A percentile compares a stretch with the other conserved stretches of the same genome.
phyloP scores from a whole-genome alignment of 1,140 invertebrate species.

The Temnothorax longispinosus region DNA sequence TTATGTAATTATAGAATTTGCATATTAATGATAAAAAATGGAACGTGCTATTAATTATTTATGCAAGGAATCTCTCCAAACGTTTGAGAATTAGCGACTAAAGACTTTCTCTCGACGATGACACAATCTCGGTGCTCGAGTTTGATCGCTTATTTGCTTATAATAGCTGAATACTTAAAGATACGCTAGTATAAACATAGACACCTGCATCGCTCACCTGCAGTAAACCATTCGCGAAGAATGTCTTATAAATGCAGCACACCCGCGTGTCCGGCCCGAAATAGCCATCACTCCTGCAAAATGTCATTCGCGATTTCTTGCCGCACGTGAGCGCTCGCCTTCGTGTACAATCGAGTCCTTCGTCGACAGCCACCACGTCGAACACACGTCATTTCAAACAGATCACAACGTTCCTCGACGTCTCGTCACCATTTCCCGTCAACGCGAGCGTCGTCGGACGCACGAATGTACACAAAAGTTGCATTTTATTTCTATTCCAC shows the following conservation, averaged over 20 bases:
- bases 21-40: not conserved
- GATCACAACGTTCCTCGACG: not conserved
- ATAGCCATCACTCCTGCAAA: conserved; percentile 54
- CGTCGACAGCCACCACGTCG: not conserved
- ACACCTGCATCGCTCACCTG: conserved; percentile 33
- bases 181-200: conserved; percentile 20
- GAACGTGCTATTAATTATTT: not conserved
- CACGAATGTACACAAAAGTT: not conserved
- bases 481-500: not conserved
- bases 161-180: not conserved
- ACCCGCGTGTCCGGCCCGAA: conserved; percentile 48
- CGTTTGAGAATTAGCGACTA: not conserved
- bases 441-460: not conserved
- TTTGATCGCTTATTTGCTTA: conserved; percentile 10
- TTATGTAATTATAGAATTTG: not conserved
- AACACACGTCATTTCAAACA: conserved; percentile 10
- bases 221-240: conserved; percentile 28
- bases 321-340: conserved; percentile 12
- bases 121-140: not conserved
- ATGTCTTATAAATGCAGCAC: conserved; percentile 38
- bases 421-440: not conserved
- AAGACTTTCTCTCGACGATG: not conserved
- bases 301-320: conserved; percentile 35
- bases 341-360: conserved; percentile 33
- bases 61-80: not conserved